Evolutionary conservation across 1,140 invertebrate genomes (phyloP), one percentile per base, ranked within the genome.

Genomic region (Rhopalosiphum padi): DNA sequence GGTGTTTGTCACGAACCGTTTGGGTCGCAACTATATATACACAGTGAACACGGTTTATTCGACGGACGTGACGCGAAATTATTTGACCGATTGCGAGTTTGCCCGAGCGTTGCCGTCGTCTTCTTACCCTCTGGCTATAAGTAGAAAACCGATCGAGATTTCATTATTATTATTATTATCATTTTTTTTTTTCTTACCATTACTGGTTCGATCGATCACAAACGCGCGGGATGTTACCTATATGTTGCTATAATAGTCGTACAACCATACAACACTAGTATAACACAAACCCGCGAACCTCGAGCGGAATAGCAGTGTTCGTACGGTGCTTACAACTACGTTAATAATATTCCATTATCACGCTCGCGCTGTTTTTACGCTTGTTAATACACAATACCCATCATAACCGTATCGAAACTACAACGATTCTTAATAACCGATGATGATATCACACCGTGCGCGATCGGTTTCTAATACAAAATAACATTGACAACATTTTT

Each of bases 1-100:
- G 43, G 86, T 87, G 43, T n/a, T 87, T 48, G 43, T 87, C 86
- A n/a, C 25, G 18, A 51, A 87, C 43, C 43, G 86, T 87, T 87
- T 87, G 86, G 86, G 86, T 87, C 43, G 6, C 86, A 35, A 35
- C 85, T 46, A 51, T 87, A 87, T 87, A n/a, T 87, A 48, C 9
- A 43, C 85, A 46, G 41, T 30, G 85, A 25, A 30, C 41, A 46
- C 41, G 30, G 85, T 87, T 30, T 87, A 87, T 87, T 87, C 85
- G 43, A 30, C 43, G 86, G 43, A 87, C 43, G 43, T 87, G 41
- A 87, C 86, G 25, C 23, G 48, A 87, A 87, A 35, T n/a, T 48
- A 37, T 87, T 87, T 87, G 86, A 87, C 43, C 46, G 86, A 87
- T 87, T 46, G 43, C 43, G 25, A 48, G 25, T 87, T 46, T 30